These are phyloP conservation scores for Carassius carassius DNA, from an alignment of 2,113 vertebrate species.

Conservation along the genomic window DNA sequence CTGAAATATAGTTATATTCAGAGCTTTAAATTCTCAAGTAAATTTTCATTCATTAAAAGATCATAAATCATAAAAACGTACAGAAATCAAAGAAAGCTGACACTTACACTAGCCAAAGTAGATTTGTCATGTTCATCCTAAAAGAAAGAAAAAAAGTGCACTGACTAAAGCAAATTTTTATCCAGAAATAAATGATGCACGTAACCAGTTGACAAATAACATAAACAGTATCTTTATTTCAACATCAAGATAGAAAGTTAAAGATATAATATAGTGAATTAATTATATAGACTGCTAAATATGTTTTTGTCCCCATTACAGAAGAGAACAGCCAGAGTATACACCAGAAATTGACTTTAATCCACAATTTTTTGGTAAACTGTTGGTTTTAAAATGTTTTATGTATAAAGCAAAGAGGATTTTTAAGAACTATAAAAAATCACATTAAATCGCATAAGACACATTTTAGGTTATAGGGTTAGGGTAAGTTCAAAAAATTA, in stretches of 20 bases:
- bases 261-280: neutral
- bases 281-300: neutral
- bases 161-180: neutral
- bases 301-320: neutral
- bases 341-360: neutral
- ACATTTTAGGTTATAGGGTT: neutral
- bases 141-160: conserved; percentile 13
- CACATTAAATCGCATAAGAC: no score
- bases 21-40: neutral
- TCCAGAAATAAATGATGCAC: neutral
- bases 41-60: neutral
- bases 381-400: neutral
- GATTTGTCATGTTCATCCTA: conserved; percentile 72
- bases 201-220: neutral
- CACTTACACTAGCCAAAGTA: conserved; percentile 70
- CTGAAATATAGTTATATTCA: no score
- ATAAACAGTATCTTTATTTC: neutral
- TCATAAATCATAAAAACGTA: neutral
- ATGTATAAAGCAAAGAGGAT: neutral
- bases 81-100: neutral
- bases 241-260: neutral
- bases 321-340: neutral
- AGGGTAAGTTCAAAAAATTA: no score
- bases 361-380: neutral
- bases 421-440: neutral